Evolutionary conservation across 1,140 invertebrate species (phyloP), one percentile per base, ranked within the genome.

Genomic region (Eufriesea mexicana): DNA sequence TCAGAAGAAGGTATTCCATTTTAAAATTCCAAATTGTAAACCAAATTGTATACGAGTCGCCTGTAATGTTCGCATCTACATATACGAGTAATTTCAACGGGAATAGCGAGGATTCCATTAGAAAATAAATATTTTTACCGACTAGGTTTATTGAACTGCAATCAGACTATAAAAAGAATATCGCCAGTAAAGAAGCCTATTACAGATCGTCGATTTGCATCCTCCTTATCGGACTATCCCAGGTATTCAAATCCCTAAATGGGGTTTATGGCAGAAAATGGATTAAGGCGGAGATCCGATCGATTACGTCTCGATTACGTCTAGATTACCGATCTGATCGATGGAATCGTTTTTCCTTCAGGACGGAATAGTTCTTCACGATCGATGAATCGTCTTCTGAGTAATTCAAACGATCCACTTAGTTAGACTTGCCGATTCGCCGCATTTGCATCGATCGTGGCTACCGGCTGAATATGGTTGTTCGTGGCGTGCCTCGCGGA

Each of bases 401-500:
- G 57, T n/a, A 67, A 68, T 68, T 68, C 42, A 28, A 59, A 78
- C 35, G 47, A 64, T 80, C 57, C 35, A 64, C 57, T 64, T 66
- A 20, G 59, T 64, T 66, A 20, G 59, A 57, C 64, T 70, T 51
- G 42, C 35, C 57, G 57, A 42, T 49, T 74, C 20, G n/a, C 35
- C 35, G 72, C 23, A 82, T 82, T 67, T 76, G 79, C 73, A 76
- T 76, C 49, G 14, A 74, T 73, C 61, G 42, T 2, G n/a, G 45
- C 28, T 14, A 16, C 66, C 10, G 16, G 7, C 75, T 64, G 42
- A 59, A 79, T 59, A 42, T 59, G 78, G 78, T 7, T 35, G 35
- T 25, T 49, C 14, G 1, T 25, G 25, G 6, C 66, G 54, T n/a
- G 42, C 45, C 35, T 1, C 18, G 20, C 14, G 25, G n/a, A 67